Base-by-base conservation (phyloP, 2,113 vertebrate species). In the Mixornis gularis region DNA sequence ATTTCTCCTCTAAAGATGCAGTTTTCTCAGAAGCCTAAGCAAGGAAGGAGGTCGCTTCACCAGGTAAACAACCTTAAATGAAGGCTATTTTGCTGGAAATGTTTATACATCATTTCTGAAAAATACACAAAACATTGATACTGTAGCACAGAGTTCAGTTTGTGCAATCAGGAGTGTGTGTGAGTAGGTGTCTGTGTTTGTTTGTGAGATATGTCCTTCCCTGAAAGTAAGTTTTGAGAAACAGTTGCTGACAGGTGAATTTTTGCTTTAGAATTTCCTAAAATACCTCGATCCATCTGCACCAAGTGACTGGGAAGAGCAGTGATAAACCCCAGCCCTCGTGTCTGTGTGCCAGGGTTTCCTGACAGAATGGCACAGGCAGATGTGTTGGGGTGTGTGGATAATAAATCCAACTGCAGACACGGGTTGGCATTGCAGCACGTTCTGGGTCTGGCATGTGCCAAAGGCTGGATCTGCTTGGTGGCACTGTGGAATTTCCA, bases 21-120 rank as follows among this genome's bases (percentile, higher is more conserved):
- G 5, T 69, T 92, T 92, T 65, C 34, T 89, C 55, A 29, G 58
- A 91, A 89, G 15, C 19, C 20, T 13, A 8, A 88, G 43, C 13
- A 40, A 79, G 53, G n/a, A 72, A 87, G 56, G 25, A 87, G 59
- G 8, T 30, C 49, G 17, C 32, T 43, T 85, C 81, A 63, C 71
- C 60, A 65, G 46, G 46, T 34, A 81, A 87, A 68, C 32, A 55
- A 69, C 19, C 77, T 77, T 43, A 53, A 71, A 43, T 13, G 52
- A 71, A 80, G 32, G 72, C 32, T 87, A 0, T 60, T 84, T 94
- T 89, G 94, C 91, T 95, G 89, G 84, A 89, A 95, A 86, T 81
- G 81, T 87, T 94, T 85, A 59, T 76, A 69, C 13, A 4, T 79
- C 11, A 3, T 40, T 91, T 43, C 74, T 2, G 5, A 82, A 93